Conservation (phyloP, 1,140 invertebrate species). For the Micrasema longulum region DNA sequence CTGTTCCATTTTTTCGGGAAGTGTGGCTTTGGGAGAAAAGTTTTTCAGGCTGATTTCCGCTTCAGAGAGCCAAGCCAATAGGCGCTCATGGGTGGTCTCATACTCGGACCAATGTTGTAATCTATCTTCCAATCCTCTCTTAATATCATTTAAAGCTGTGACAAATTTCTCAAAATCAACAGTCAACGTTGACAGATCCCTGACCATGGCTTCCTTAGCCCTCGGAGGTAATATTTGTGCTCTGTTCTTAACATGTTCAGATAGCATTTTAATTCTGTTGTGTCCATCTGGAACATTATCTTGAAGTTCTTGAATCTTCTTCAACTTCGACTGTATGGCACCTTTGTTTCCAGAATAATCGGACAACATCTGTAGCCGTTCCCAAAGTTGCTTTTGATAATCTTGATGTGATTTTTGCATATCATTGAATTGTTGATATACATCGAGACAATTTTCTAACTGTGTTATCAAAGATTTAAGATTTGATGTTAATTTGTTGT, state of each 20-base stretch:
- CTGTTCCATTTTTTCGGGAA: slow-evolving; percentile 93
- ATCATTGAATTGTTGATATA: slow-evolving; percentile 87
- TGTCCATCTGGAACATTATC: slow-evolving; percentile 81
- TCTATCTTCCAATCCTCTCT: slow-evolving; percentile 83
- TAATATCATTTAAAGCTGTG: slow-evolving; percentile 80
- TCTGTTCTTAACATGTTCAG: slow-evolving; percentile 76
- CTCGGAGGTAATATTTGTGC: slow-evolving; percentile 76
- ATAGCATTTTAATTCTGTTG: slow-evolving; percentile 77
- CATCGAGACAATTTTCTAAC: slow-evolving; percentile 80
- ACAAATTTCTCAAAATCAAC: slow-evolving; percentile 86
- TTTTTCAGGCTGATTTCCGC: slow-evolving; percentile 90
- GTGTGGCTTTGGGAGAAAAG: slow-evolving; percentile 83
- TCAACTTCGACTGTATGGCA: slow-evolving; percentile 77
- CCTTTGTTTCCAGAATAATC: slow-evolving; percentile 87
- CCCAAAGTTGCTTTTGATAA: slow-evolving; percentile 90
- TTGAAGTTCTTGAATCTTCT: slow-evolving; percentile 82
- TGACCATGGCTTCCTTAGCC: slow-evolving; percentile 83
- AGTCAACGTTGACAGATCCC: slow-evolving; percentile 80
- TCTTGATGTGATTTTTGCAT: slow-evolving; percentile 87
- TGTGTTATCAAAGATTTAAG: slow-evolving; percentile 65
- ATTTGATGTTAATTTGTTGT: slow-evolving; percentile 76
- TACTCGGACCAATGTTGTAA: slow-evolving; percentile 93
- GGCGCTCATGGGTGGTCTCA: slow-evolving; percentile 85
- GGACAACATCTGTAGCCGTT: slow-evolving; percentile 79
- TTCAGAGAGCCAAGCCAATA: slow-evolving; percentile 87